Evolutionary conservation across 1,140 invertebrate genomes (phyloP), one percentile per base, ranked within the genome.

Genomic region (Drosophila biarmipes): DNA sequence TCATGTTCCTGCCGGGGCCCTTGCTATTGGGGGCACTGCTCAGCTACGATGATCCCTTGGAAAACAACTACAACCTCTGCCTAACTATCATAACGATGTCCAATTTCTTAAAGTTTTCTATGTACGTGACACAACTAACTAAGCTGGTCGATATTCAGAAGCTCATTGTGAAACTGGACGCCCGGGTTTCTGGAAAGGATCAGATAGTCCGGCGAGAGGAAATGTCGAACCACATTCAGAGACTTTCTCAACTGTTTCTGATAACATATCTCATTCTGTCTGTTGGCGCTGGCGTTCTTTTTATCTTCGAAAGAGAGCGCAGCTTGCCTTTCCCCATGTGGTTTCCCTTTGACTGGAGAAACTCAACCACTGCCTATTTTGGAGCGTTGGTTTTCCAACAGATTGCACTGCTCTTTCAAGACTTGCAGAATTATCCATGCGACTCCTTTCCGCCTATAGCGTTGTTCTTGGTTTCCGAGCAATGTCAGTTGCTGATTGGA

Each of bases 341-440:
- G 82, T 68, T 91, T n/a, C 90, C 90, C 0, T 42, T 87, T 24
- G 78, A 91, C 34, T 91, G 90, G 90, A 48, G 38, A 0, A 43
- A 48, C 1, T 80, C 74, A 0, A 11, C 43, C 14, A 14, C 12
- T 0, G 61, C 54, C 14, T 91, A 75, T 48, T n/a, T 49, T 1
- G 11, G 58, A 3, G 73, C 73, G 4, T 15, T 87, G 34, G 0
- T 27, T 0, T 73, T 79, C 55, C 86, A 91, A 62, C 6, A 78
- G 4, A 17, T 82, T 0, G 31, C 35, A 4, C 55, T 75, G 10
- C 59, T 55, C 27, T 24, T 52, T n/a, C 66, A 74, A 24, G 19
- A 89, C 12, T 0, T 78, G 6, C 67, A 84, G 10, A 90, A 85
- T 53, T 80, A 73, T 55, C 69, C 61, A 2, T 64, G 64, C 12